Base-by-base conservation (phyloP, 2,888 invertebrate genomes). In the Drosophila imparisetae region DNA sequence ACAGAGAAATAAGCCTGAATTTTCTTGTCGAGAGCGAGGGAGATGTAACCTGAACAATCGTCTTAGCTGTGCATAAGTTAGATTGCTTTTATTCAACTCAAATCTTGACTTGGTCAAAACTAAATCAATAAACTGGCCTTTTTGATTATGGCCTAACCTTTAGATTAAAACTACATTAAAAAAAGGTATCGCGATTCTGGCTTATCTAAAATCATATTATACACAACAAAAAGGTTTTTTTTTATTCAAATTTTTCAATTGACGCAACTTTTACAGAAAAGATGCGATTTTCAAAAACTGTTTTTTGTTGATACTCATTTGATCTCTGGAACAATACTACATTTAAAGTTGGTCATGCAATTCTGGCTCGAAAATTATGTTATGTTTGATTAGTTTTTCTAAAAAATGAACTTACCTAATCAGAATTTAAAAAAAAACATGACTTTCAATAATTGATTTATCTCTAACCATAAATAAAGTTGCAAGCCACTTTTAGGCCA, bases 151-250 rank as follows among this genome's bases (percentile, higher is more conserved):
- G 21, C 13, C 13, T 21, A 3, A 42, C 1, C 1, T 21, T 45
- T 45, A 13, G 1, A 24, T 24, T 45, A 45, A 42, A 6, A 21
- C 11, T 21, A 2, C 5, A 21, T 42, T 42, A 2, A 21, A 42
- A 5, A 1, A 11, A 5, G 40, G 4, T 30, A 10, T 30, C 2
- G 10, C 30, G 3, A 30, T 2, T 34, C 32, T 11, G 32, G 4
- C 34, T 34, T 42, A n/a, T 2, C 10, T 40, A n/a, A 40, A 40
- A 10, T 40, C 38, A 18, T 0, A 4, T 21, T 21, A 13, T 21
- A 13, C 1, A 11, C 11, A 0, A 2, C 1, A 21, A 7, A 13
- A 45, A 21, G 4, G 7, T 6, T 0, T n/a, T 6, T 13, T 0
- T n/a, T 11, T 40, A 1, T 0, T n/a, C 18, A n/a, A 24, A 24